A percentile compares a stretch with the other conserved stretches of the same genome.
phyloP scores from a whole-genome alignment of 2,888 invertebrate species.

The Zele albiditarsus region DNA sequence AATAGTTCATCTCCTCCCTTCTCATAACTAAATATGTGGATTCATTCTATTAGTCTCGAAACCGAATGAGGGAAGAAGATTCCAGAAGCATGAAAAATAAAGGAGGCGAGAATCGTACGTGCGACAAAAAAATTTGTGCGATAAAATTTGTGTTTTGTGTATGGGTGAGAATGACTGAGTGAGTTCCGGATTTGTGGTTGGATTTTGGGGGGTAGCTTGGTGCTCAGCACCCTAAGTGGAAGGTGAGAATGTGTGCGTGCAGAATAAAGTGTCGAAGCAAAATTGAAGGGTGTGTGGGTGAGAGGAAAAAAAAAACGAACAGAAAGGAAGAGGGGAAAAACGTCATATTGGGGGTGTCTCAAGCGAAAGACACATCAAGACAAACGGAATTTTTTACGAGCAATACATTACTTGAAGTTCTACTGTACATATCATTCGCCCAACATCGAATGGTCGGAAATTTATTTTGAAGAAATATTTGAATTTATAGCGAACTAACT shows the following conservation, averaged over 20 bases:
- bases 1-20: no score
- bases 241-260: background rate
- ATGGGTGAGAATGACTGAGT: background rate
- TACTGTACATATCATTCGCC: no score
- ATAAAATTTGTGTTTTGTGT: background rate
- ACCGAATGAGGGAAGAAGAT: no score
- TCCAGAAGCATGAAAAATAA: background rate
- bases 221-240: background rate
- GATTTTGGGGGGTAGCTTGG: background rate
- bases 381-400: constrained; percentile 68
- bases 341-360: background rate
- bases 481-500: no score
- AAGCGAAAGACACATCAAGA: constrained; percentile 10
- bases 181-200: constrained; percentile 2
- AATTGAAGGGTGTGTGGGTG: background rate
- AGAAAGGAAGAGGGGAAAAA: background rate
- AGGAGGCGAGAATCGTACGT: background rate
- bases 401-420: constrained; percentile 60
- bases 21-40: no score
- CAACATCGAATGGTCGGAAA: no score
- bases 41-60: no score
- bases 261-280: background rate
- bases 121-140: background rate
- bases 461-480: no score
- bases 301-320: background rate